A percentile compares a stretch with the other conserved stretches of the same genome.
Conservation (phyloP, 1,140 invertebrate species). For the Apis laboriosa region DNA sequence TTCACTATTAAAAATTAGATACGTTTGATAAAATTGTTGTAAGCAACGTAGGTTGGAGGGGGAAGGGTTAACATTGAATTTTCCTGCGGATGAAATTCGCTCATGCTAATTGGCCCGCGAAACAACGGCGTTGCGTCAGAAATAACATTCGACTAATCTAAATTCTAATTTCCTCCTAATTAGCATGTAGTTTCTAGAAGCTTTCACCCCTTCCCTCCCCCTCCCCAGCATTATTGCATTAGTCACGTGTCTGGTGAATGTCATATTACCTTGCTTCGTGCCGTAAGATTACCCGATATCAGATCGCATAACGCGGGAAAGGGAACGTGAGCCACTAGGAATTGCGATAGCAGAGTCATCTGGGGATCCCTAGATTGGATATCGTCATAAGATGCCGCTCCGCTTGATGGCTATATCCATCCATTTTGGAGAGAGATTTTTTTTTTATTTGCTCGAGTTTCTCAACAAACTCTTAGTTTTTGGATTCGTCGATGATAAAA, state of each 20-base stretch:
- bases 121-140: slow-evolving; percentile 18
- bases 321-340: neutral
- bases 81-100: slow-evolving; percentile 8
- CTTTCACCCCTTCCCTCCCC: slow-evolving; percentile 3
- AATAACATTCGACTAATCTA: slow-evolving; percentile 46
- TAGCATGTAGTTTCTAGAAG: slow-evolving; percentile 30
- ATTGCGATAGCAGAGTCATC: neutral
- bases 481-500: too few species aligned
- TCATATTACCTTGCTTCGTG: slow-evolving; percentile 16
- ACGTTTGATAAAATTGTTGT: neutral
- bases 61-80: neutral
- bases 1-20: too few species aligned
- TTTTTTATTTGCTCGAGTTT: neutral
- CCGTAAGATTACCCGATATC: slow-evolving; percentile 27
- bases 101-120: slow-evolving; percentile 31
- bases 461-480: too few species aligned
- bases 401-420: too few species aligned
- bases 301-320: neutral
- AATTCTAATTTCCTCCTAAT: slow-evolving; percentile 46
- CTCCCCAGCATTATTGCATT: slow-evolving; percentile 28
- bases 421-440: too few species aligned
- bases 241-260: slow-evolving; percentile 39
- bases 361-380: neutral
- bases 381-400: neutral
- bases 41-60: neutral